These are phyloP conservation scores for Lepilemur septentrionalis DNA, from an alignment of 2,797 vertebrate species.

Conservation along the genomic window DNA sequence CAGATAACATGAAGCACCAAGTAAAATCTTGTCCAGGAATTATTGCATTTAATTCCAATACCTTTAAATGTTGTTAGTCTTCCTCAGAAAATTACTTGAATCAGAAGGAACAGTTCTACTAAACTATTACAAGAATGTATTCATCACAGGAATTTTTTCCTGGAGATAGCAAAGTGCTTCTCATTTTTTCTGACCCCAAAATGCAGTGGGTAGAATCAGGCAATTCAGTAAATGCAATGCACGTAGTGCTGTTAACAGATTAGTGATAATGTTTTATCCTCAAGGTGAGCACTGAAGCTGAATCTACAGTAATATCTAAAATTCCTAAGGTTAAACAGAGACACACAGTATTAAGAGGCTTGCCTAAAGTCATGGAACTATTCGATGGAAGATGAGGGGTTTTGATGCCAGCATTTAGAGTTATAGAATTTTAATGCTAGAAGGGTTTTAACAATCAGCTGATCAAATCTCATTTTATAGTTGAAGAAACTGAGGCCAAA, in stretches of 20 bases:
- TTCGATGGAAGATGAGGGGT: not conserved
- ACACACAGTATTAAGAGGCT: not conserved
- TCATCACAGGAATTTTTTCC: slow-evolving; percentile 10
- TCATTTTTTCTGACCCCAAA: slow-evolving; percentile 35
- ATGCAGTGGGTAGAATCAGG: not conserved
- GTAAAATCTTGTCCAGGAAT: not conserved
- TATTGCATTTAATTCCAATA: not conserved
- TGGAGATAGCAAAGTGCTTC: not conserved
- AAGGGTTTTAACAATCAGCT: slow-evolving; percentile 36
- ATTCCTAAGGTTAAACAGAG: not conserved
- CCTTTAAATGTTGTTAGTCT: slow-evolving; percentile 32
- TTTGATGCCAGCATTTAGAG: not conserved
- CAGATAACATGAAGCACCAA: slow-evolving; percentile 16
- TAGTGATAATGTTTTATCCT: not conserved
- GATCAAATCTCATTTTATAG: slow-evolving; percentile 51
- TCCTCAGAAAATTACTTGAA: slow-evolving; percentile 34
- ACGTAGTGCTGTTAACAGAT: not conserved
- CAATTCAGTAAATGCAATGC: not conserved
- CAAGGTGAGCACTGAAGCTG: not conserved
- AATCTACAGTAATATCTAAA: not conserved
- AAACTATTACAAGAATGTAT: slow-evolving; percentile 38
- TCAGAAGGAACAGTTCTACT: not conserved
- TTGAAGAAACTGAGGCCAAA: slow-evolving; percentile 59
- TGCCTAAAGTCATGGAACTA: not conserved
- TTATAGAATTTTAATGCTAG: not conserved